A percentile compares a stretch with the other conserved stretches of the same genome.
Conservation (phyloP, 2,797 vertebrate species). For the Echiichthys vipera region DNA sequence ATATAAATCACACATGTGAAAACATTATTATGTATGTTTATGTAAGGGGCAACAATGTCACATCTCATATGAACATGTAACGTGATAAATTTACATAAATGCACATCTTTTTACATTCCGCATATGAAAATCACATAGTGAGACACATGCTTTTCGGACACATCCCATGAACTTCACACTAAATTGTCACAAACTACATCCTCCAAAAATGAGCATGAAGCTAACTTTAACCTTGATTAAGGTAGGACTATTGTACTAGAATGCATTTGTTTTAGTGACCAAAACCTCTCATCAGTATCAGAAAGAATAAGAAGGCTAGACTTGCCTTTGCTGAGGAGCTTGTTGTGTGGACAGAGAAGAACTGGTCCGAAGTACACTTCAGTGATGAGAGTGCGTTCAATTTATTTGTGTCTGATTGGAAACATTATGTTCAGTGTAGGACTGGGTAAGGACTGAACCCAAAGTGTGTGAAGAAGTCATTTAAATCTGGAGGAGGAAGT, state of each 20-base stretch:
- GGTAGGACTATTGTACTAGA: neutral
- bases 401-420: too few species aligned
- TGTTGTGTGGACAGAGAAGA: too few species aligned
- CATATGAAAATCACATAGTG: neutral
- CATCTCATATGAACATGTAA: neutral
- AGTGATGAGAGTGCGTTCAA: too few species aligned
- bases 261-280: neutral
- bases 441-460: too few species aligned
- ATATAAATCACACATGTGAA: neutral
- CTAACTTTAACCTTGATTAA: too few species aligned
- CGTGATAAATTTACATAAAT: neutral
- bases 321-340: too few species aligned
- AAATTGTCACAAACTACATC: neutral
- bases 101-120: neutral
- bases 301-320: too few species aligned
- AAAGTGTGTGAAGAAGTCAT: too few species aligned
- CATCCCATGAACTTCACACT: neutral
- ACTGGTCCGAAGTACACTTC: too few species aligned
- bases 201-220: neutral
- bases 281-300: too few species aligned
- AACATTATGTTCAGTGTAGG: too few species aligned
- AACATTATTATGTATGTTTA: neutral
- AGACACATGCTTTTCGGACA: neutral
- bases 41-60: neutral
- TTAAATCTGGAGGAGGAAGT: too few species aligned